Evolutionary conservation across 2,888 invertebrate species (phyloP).

Genomic region (Orthosia incerta): DNA sequence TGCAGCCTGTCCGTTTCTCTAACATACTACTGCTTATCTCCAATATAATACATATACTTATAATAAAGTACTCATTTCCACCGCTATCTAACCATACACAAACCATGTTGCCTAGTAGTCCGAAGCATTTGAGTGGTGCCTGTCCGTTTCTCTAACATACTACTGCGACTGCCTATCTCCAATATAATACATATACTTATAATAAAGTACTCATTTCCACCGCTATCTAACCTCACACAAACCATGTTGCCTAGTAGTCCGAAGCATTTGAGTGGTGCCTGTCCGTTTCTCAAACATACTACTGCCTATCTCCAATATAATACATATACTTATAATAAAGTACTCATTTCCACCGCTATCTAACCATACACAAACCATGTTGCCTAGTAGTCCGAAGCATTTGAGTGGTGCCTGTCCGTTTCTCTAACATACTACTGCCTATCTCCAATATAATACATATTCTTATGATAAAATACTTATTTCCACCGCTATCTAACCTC

Average conservation of each 20-base stretch:
- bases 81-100: constrained; percentile 92
- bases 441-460: constrained; percentile 92
- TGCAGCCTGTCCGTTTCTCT: constrained; percentile 97
- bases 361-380: constrained; percentile 94
- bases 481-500: constrained; percentile 84
- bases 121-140: constrained; percentile 95
- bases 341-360: constrained; percentile 30
- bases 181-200: too few relatives aligned
- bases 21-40: constrained; percentile 96
- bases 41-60: constrained; percentile 82
- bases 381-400: constrained; percentile 94
- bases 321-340: constrained; percentile 3
- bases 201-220: too few relatives aligned
- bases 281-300: too few relatives aligned
- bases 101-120: constrained; percentile 92
- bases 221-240: too few relatives aligned
- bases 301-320: constrained; percentile 94
- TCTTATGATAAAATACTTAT: constrained; percentile 10
- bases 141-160: constrained; percentile 96
- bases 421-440: constrained; percentile 96
- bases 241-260: too few relatives aligned
- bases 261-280: too few relatives aligned
- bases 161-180: too few relatives aligned
- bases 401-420: constrained; percentile 97
- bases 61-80: constrained; percentile 18